A percentile compares a stretch with the other conserved stretches of the same genome.
Evolutionary conservation across 2,888 invertebrate species (phyloP).

Genomic region (Ephialtes manifestator): DNA sequence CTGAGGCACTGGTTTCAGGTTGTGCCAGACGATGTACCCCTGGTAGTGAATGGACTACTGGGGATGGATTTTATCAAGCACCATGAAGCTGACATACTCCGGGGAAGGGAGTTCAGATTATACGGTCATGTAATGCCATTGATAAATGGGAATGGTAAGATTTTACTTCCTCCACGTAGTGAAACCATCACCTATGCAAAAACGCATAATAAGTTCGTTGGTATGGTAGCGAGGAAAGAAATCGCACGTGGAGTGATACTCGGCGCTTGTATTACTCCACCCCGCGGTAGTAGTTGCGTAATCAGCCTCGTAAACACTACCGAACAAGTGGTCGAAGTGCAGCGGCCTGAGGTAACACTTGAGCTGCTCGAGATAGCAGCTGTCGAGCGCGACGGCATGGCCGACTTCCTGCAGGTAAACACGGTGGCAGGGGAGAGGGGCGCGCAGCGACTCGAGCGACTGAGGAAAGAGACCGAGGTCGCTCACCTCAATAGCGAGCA

Average conservation of each 20-base stretch:
- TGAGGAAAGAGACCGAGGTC: background rate
- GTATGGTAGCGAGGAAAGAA: background rate
- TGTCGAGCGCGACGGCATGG: background rate
- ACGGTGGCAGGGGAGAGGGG: background rate
- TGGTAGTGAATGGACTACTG: background rate
- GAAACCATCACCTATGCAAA: background rate
- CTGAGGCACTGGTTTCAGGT: too few species aligned
- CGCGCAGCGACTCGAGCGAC: background rate
- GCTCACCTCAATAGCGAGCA: background rate
- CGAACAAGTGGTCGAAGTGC: background rate
- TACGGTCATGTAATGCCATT: conserved; percentile 29
- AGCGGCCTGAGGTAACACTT: background rate
- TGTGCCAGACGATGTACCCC: too few species aligned
- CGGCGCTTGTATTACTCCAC: background rate
- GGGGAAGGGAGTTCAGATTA: background rate
- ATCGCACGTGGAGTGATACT: background rate
- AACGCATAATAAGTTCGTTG: background rate
- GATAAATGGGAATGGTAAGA: background rate
- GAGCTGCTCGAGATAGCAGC: background rate
- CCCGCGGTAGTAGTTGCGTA: background rate
- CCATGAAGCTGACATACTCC: background rate
- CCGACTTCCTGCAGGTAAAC: background rate
- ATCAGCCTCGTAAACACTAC: background rate
- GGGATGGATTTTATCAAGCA: background rate
- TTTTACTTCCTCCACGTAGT: background rate